phyloP scores from a whole-genome alignment of 2,888 invertebrate species.

The Dasysyrphus tricinctus region DNA sequence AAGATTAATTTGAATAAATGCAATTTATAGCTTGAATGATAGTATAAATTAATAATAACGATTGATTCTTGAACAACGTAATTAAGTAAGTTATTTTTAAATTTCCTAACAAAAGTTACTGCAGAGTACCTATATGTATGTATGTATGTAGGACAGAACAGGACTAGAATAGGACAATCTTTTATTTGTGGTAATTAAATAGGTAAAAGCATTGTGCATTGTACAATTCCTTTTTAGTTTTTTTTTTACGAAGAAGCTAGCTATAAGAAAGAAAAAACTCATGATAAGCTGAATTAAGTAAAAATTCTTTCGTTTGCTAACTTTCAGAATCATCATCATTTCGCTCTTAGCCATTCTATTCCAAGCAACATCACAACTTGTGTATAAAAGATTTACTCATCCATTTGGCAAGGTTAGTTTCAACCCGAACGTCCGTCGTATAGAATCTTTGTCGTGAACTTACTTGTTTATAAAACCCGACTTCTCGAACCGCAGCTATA shows the following conservation, averaged over 20 bases:
- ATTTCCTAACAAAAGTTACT: no score
- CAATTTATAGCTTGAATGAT: no score
- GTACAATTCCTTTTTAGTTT: neutral
- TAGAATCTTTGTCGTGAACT: slow-evolving; percentile 54
- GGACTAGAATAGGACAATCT: neutral
- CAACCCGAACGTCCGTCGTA: slow-evolving; percentile 53
- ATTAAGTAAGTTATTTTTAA: no score
- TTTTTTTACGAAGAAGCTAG: slow-evolving; percentile 22
- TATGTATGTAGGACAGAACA: neutral
- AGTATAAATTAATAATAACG: no score
- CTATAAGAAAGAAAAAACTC: slow-evolving; percentile 16
- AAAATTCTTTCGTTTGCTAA: slow-evolving; percentile 50
- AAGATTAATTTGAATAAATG: no score
- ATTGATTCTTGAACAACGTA: no score
- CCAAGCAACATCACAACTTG: slow-evolving; percentile 10
- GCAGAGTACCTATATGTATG: no score
- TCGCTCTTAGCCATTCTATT: slow-evolving; percentile 21
- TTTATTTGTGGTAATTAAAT: neutral
- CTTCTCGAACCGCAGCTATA: neutral
- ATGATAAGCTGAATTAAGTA: slow-evolving; percentile 21
- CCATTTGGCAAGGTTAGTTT: slow-evolving; percentile 64
- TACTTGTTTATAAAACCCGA: slow-evolving; percentile 14
- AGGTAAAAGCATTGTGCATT: no score
- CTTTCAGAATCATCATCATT: slow-evolving; percentile 36
- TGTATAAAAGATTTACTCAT: slow-evolving; percentile 70